Evolutionary conservation across 2,888 invertebrate genomes (phyloP).

Genomic region (Watsonalla cultraria): DNA sequence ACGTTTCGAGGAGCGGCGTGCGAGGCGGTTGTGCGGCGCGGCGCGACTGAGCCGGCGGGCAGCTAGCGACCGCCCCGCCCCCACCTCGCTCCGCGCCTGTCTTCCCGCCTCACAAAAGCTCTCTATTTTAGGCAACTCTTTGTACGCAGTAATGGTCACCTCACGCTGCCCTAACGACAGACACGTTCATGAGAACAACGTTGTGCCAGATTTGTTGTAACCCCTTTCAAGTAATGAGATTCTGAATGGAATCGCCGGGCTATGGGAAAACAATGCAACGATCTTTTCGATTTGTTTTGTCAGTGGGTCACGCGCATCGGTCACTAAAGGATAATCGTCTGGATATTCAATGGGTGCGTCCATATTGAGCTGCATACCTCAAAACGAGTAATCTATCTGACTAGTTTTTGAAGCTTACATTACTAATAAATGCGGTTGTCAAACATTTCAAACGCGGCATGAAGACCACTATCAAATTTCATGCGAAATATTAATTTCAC

Average conservation of each 20-base stretch:
- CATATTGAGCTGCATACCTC: constrained; percentile 9
- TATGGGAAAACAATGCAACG: constrained; percentile 72
- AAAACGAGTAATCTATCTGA: background rate
- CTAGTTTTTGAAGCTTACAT: no score
- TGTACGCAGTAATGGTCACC: constrained; percentile 78
- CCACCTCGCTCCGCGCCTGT: constrained; percentile 55
- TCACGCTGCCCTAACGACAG: constrained; percentile 77
- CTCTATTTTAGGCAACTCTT: constrained; percentile 79
- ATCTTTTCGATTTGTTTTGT: constrained; percentile 56
- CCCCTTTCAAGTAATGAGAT: constrained; percentile 75
- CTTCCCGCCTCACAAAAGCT: constrained; percentile 76
- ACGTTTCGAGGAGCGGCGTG: constrained; percentile 58
- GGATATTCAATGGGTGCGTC: constrained; percentile 18
- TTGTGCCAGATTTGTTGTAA: constrained; percentile 74
- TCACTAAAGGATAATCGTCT: constrained; percentile 31
- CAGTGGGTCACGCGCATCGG: constrained; percentile 61
- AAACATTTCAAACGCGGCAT: no score
- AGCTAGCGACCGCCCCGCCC: constrained; percentile 71
- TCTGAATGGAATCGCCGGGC: constrained; percentile 70
- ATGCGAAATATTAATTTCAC: no score
- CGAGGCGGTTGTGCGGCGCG: constrained; percentile 69
- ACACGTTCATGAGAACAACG: constrained; percentile 75
- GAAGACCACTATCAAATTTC: no score
- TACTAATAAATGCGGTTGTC: no score
- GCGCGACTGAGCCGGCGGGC: constrained; percentile 74